Percentiles rank a stretch among this genome's conserved stretches.
Evolutionary conservation across 2,888 invertebrate genomes (phyloP).

Genomic region (Serrognathus titanus): DNA sequence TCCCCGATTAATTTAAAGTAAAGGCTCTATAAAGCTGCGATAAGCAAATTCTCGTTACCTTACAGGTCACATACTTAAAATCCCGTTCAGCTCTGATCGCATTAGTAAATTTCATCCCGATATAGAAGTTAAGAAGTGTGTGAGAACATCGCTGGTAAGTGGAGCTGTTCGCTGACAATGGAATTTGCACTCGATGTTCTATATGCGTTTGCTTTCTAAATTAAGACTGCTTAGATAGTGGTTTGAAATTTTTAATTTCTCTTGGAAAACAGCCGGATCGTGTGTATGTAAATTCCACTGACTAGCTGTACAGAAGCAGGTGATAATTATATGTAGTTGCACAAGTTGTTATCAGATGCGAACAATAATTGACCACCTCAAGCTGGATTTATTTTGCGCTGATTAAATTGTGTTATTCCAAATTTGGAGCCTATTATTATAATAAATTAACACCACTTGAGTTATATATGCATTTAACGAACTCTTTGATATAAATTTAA

Average conservation of each 20-base stretch:
- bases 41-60: conserved; percentile 21
- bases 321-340: conserved; percentile 12
- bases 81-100: conserved; percentile 15
- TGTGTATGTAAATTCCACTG: conserved; percentile 20
- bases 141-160: conserved; percentile 16
- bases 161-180: conserved; percentile 7
- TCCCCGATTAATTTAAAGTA: conserved; percentile 15
- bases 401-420: too few species aligned
- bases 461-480: too few species aligned
- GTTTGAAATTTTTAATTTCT: conserved; percentile 1
- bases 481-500: too few species aligned
- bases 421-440: too few species aligned
- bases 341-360: conserved; percentile 11
- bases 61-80: conserved; percentile 14
- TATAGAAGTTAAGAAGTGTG: conserved; percentile 19
- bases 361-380: conserved; percentile 10
- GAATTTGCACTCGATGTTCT: conserved; percentile 22
- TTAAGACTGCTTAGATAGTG: conserved; percentile 6
- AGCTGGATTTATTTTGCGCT: too few species aligned
- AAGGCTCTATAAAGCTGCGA: conserved; percentile 18
- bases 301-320: conserved; percentile 13
- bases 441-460: too few species aligned
- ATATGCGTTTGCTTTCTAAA: conserved; percentile 6
- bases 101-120: conserved; percentile 20
- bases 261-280: conserved; percentile 17